Conservation (phyloP, 2,797 vertebrate species). For the Enteromius fasciolatus region DNA sequence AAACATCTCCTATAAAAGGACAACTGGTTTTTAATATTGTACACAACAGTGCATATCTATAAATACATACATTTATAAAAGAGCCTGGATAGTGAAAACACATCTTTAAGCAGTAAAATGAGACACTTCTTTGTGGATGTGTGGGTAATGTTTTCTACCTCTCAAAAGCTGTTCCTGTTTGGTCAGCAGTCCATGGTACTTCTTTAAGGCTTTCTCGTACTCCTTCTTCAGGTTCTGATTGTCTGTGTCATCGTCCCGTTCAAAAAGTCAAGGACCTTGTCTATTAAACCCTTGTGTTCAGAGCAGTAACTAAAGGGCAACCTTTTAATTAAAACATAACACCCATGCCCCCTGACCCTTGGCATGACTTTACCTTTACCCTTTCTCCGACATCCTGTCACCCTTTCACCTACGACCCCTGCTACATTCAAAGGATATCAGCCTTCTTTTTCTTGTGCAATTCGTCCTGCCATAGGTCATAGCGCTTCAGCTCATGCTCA, state of each 20-base stretch:
- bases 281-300: slow-evolving; percentile 22
- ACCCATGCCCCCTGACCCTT: slow-evolving; percentile 20
- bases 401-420: slow-evolving; percentile 20
- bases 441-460: slow-evolving; percentile 92
- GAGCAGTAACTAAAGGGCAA: slow-evolving; percentile 26
- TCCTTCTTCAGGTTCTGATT: slow-evolving; percentile 90
- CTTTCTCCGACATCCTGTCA: slow-evolving; percentile 27
- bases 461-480: slow-evolving; percentile 93
- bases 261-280: slow-evolving; percentile 73
- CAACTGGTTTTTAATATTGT: not conserved
- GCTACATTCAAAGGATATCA: slow-evolving; percentile 85
- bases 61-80: too few relatives aligned
- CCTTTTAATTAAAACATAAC: slow-evolving; percentile 38
- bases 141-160: slow-evolving; percentile 74
- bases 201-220: slow-evolving; percentile 90
- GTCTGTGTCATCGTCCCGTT: slow-evolving; percentile 88
- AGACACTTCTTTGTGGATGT: not conserved
- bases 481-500: slow-evolving; percentile 93
- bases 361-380: slow-evolving; percentile 41
- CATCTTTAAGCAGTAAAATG: not conserved
- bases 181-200: slow-evolving; percentile 88
- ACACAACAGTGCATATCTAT: not conserved
- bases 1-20: not conserved
- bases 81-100: not conserved
- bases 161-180: slow-evolving; percentile 93